Base-by-base conservation (phyloP, 2,888 invertebrate genomes). In the Argyra leucocephala region DNA sequence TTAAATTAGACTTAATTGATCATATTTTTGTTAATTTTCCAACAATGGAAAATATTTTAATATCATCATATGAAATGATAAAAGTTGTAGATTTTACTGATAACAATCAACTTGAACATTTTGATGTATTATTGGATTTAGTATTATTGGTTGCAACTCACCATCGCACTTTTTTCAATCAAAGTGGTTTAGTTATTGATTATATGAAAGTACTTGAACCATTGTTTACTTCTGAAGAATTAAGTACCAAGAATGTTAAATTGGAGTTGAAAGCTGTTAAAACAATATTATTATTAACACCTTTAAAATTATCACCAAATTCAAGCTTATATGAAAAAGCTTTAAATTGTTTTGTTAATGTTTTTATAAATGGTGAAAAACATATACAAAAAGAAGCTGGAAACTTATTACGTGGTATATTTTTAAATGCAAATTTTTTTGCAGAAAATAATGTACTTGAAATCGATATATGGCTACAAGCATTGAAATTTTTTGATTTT, bases 391-490 rank as follows among this genome's bases (percentile, higher is more conserved):
- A 78, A 0, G 84, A 84, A 75, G 82, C 84, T 4, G 84, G 83
- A 66, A 76, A 78, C 62, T 81, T 86, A 3, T 75, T 88, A 26
- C 77, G 78, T 62, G 80, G 78, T 63, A 82, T 90, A 66, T 83
- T 91, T 26, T 82, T 80, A 70, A 85, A 83, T 66, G 86, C 86
- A 0, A 82, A 82, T 6, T 81, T 88, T 69, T 90, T 90, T 74
- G 5, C 12, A 18, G 83, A 82, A 22, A 84, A 84, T 69, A 80
- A 81, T 68, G 71, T 70, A 26, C 69, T 76, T 65, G 89, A 91
- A 78, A 84, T 89, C 59, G 84, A 87, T 74, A 80, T 89, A 66
- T 86, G 90, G 83, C 75, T 88, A 31, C 83, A 87, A 70, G 75
- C 80, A 69, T 66, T 78, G 61, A 66, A 76, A 61, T 70, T 72